Evolutionary conservation across 2,113 vertebrate species (phyloP), one percentile per base, ranked within the genome.

Genomic region (Macrotis lagotis): DNA sequence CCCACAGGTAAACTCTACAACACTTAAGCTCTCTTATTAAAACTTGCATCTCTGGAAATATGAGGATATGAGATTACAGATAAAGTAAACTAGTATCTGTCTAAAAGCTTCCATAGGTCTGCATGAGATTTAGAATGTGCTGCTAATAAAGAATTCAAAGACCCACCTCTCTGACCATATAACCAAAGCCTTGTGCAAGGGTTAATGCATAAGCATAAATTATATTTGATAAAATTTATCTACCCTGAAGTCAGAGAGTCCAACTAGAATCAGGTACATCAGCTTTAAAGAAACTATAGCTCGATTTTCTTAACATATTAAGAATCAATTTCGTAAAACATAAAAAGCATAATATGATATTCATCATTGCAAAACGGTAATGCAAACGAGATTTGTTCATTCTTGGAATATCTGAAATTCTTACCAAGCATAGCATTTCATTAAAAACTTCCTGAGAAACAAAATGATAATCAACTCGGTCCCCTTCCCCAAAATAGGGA

Each of bases 381-480:
- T 31, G 11, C 11, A 31, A 44, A 44, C 66, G 44, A 83, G n/a
- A 83, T 44, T n/a, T 22, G 37, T 44, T 83, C 19, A 8, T 0
- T 83, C 66, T 12, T 24, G 66, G 6, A 83, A 83, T 44, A 44
- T 44, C 19, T n/a, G 44, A 22, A 44, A 25, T 94, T 96, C 98
- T 98, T 96, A 99, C 99, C 97, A 96, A 98, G 66, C 91, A 95
- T 95, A 99, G 97, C 99, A 99, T 98, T 96, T 98, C 96, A 83
- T 99, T 98, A 98, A 99, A 99, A 6, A 96, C 98, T 94, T 99
- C 99, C 93, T 98, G 97, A 11, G 98, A 99, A 96, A 99, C 50
- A 94, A 99, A 99, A 97, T 99, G 98, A 97, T 99, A 99, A 97
- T 99, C 99, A 0, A 98, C 97, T 59, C 98, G 98, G 94, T 99